Evolutionary conservation across 2,888 invertebrate genomes (phyloP).

Genomic region (Drosophila sordidula): DNA sequence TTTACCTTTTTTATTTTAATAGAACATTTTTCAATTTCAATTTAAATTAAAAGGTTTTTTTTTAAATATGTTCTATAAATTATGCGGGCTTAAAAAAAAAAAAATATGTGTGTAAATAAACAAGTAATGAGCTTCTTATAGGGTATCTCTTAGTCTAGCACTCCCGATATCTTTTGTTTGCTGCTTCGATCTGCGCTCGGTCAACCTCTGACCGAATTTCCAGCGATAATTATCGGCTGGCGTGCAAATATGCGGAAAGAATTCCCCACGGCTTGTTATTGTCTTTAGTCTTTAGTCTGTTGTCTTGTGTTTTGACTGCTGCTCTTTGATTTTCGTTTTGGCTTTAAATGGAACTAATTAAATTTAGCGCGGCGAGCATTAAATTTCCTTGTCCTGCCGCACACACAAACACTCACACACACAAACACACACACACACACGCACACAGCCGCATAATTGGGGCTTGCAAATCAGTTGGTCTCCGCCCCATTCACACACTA

Average conservation of each 20-base stretch:
- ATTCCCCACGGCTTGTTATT: constrained; percentile 46
- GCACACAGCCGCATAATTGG: constrained; percentile 54
- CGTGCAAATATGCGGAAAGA: constrained; percentile 83
- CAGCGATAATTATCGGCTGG: constrained; percentile 83
- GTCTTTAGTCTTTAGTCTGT: constrained; percentile 22
- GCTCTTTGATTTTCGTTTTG: constrained; percentile 28
- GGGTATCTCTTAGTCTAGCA: neutral
- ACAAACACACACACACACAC: constrained; percentile 5
- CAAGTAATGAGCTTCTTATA: neutral
- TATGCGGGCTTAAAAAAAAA: no score
- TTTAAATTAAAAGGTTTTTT: no score
- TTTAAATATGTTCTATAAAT: no score
- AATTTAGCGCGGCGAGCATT: constrained; percentile 69
- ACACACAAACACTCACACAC: neutral
- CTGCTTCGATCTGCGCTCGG: constrained; percentile 26
- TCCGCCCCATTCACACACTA: constrained; percentile 46
- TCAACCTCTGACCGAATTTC: constrained; percentile 84
- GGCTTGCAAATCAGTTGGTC: constrained; percentile 43
- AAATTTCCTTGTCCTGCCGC: constrained; percentile 52
- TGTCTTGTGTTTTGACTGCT: constrained; percentile 33
- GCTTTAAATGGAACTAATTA: constrained; percentile 77
- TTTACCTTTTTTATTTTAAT: no score
- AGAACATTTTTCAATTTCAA: no score
- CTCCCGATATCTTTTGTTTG: constrained; percentile 5
- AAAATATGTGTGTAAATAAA: no score